Base-by-base conservation (phyloP, 2,797 vertebrate species). In the Enoplosus armatus region DNA sequence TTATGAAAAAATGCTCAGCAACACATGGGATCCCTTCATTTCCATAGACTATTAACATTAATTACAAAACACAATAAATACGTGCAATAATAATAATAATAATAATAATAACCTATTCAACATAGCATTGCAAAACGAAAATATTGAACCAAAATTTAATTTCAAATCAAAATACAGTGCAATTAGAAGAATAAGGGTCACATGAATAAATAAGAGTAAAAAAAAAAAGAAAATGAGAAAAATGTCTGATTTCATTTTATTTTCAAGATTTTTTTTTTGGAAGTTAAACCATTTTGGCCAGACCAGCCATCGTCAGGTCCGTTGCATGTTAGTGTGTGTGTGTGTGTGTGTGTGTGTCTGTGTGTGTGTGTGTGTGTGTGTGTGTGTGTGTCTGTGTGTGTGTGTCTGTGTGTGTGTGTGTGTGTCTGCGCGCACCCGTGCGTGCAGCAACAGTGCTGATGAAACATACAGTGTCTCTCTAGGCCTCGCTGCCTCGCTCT, bases 11-110 rank as follows among this genome's bases (percentile, higher is more conserved):
- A 76, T 60, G 75, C 54, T 87, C 79, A 92, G 84, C 63, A 91
- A 92, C 85, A 91, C 84, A 85, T 83, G 73, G 75, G 79, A 65
- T 86, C 85, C 86, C 80, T 90, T 90, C 65, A 82, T 88, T 87
- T 91, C 56, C 82, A 84, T 79, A 67, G 62, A 87, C 69, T 90
- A 90, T 88, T 78, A 90, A 92, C 90, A 92, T 78, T 91, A 79
- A 88, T 89, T 88, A 93, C 88, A 92, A 86, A 85, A 89, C 86
- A 91, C 83, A 85, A 89, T 86, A 88, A 91, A 92, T 87, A 87
- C 79, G 85, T 90, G 84, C 88, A 93, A 84, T 87, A 71, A 88
- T 86, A 80, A 84, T 83, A 84, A 79, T 85, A 72, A 82, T 74
- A 78, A 82, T 79, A 79, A 88, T 48, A 68, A 72, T 72, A 22